Evolutionary conservation across 2,888 invertebrate species (phyloP).

Genomic region (Stratiomys singularior): DNA sequence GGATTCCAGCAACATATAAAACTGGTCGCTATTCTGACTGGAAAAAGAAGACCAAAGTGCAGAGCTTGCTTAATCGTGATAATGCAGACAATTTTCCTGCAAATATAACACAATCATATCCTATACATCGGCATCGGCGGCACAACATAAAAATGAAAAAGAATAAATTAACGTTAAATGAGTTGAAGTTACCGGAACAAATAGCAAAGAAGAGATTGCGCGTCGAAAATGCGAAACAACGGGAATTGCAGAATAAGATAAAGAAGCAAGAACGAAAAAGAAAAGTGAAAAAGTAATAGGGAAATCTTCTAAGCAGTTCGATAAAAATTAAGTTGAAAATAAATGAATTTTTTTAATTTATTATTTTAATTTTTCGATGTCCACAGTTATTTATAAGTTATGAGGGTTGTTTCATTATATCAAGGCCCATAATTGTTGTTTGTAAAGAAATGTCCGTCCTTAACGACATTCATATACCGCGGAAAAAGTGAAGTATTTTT

Average conservation of each 20-base stretch:
- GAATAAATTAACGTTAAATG: slow-evolving; percentile 69
- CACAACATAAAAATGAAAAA: slow-evolving; percentile 79
- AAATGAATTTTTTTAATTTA: too few relatives aligned
- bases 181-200: slow-evolving; percentile 79
- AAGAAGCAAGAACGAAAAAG: slow-evolving; percentile 53
- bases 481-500: too few relatives aligned
- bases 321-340: too few relatives aligned
- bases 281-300: slow-evolving; percentile 26
- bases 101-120: slow-evolving; percentile 58
- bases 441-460: too few relatives aligned
- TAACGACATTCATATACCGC: too few relatives aligned
- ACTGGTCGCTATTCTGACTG: slow-evolving; percentile 89
- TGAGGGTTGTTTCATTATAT: too few relatives aligned
- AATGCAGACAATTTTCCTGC: slow-evolving; percentile 59
- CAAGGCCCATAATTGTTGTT: too few relatives aligned
- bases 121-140: slow-evolving; percentile 79
- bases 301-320: too few relatives aligned
- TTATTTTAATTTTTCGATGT: too few relatives aligned
- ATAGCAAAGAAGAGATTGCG: slow-evolving; percentile 77
- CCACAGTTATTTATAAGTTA: too few relatives aligned
- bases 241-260: slow-evolving; percentile 67
- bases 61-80: slow-evolving; percentile 62
- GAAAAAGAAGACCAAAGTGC: slow-evolving; percentile 76
- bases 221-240: slow-evolving; percentile 71
- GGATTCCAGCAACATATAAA: slow-evolving; percentile 95